Base-by-base conservation (phyloP, 2,797 vertebrate species). In the Petrocephalus sullivani region DNA sequence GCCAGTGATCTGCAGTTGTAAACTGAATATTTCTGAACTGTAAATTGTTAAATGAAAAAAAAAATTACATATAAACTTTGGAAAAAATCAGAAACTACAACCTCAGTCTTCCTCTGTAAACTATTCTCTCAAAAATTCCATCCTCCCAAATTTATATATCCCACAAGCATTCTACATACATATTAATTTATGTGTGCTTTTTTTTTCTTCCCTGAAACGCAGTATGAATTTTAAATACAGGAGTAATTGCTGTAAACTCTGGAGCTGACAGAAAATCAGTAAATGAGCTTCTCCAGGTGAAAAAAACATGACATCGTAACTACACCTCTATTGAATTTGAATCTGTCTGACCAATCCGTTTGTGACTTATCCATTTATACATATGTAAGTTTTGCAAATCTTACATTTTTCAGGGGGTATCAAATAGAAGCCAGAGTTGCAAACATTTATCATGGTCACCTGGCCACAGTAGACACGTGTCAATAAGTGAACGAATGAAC, bases 191-290 rank as follows among this genome's bases (percentile, higher is more conserved):
- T 46, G 37, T 41, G 10, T 16, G 28, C 28, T 28, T 28, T 28
- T 28, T 75, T 60, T 67, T 49, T 85, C 85, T 92, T 93, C 92
- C 90, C 37, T 91, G 91, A 90, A 90, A 90, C 91, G 92, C 92
- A 91, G 92, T 93, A 93, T 92, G 93, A 94, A 95, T 95, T 94
- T 95, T 93, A 94, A 94, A 95, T 94, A 93, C 93, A 93, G 93
- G 93, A 91, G 94, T 95, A 95, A 95, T 95, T 94, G 94, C 91
- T 91, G 93, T 89, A 91, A 92, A 93, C 91, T 90, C 93, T 92
- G 89, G 89, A 71, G 89, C 90, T 94, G 94, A 96, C 94, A 95
- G 94, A 94, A 95, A 96, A 95, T 95, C 94, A 94, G 92, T 95
- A 94, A 93, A 56, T 67, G 92, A 88, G 14, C 90, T 92, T 91